Base-by-base conservation (phyloP, 2,888 invertebrate genomes). In the Unio pictorum region DNA sequence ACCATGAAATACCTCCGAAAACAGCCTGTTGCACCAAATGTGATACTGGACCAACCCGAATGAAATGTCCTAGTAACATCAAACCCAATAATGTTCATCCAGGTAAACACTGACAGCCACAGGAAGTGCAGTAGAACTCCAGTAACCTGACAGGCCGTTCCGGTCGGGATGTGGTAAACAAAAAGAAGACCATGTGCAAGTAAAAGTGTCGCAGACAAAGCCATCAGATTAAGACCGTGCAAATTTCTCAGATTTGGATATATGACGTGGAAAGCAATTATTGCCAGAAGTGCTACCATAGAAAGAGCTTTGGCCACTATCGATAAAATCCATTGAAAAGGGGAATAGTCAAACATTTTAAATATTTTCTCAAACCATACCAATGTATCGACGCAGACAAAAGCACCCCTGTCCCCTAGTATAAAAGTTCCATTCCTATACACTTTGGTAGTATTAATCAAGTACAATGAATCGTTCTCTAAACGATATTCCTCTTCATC, bases 81-180 rank as follows among this genome's bases (percentile, higher is more conserved):
- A 45, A 59, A 45, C 7, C 70, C 73, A n/a, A 73, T 73, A 20
- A 69, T 63, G 55, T 64, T 68, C 60, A 67, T 65, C 73, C 73
- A 73, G 17, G 55, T 62, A 56, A 73, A 73, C 58, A 63, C 68
- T 5, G 55, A 55, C 15, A 73, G 30, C 7, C 69, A n/a, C 23
- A 67, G 15, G 30, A 65, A 64, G 54, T 73, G 70, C 23, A 70
- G 62, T 7, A 28, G 23, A 15, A 62, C 55, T 45, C 65, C 70
- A 56, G 56, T 70, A 0, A 63, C 11, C 8, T 56, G n/a, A 45
- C 73, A 73, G 17, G 23, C 0, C 0, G 28, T 28, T 18, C 55
- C 54, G 11, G 23, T 18, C n/a, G 34, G 60, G 2, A 57, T 23
- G 3, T 26, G 8, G 30, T 68, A 64, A n/a, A 34, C 58, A 28